A percentile compares a stretch with the other conserved stretches of the same genome.
Evolutionary conservation across 2,113 vertebrate species (phyloP).

Genomic region (Ariopsis seemanni): DNA sequence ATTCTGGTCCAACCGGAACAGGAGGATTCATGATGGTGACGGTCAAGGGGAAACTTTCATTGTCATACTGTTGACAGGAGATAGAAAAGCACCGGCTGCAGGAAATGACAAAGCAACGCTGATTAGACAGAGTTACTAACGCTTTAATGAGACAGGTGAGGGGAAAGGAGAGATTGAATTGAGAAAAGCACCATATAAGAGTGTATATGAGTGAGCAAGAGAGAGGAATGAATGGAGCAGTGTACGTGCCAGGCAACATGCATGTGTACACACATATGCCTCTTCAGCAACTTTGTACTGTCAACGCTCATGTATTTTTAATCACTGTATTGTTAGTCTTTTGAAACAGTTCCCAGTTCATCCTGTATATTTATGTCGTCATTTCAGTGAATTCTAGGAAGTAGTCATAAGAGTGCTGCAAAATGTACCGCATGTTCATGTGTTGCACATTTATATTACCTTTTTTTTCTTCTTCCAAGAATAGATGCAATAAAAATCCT

Average conservation of each 20-base stretch:
- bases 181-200: constrained; percentile 49
- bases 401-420: not conserved
- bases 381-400: not conserved
- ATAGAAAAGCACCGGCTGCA: constrained; percentile 73
- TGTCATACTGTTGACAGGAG: constrained; percentile 90
- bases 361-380: not conserved
- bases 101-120: constrained; percentile 86
- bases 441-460: not conserved
- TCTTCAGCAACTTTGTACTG: not conserved
- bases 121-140: constrained; percentile 75
- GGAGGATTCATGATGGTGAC: constrained; percentile 48
- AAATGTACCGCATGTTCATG: not conserved
- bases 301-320: constrained; percentile 35
- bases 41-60: constrained; percentile 71
- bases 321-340: constrained; percentile 6
- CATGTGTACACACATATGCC: not conserved
- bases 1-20: constrained; percentile 51
- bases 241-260: constrained; percentile 28
- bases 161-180: constrained; percentile 44
- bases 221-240: constrained; percentile 12
- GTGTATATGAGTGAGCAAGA: constrained; percentile 55
- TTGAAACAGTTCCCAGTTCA: constrained; percentile 12
- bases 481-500: not conserved
- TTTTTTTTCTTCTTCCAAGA: not conserved
- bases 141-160: constrained; percentile 64